Conservation (phyloP, 2,113 vertebrate genomes). For the Triplophysa tibetana region DNA sequence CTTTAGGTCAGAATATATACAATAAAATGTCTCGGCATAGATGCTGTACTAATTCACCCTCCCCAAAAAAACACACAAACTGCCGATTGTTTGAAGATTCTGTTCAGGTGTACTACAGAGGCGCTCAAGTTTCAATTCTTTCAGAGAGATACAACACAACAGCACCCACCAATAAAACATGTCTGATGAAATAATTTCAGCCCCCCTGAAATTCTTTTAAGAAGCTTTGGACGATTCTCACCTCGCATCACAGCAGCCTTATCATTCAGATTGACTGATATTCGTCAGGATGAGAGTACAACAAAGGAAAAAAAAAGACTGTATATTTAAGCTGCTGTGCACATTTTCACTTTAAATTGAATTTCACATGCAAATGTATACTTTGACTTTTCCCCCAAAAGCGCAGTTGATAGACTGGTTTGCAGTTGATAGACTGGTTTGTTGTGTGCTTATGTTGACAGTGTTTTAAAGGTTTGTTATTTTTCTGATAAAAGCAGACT, state of each 20-base stretch:
- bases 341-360: not conserved
- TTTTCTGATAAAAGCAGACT: not conserved
- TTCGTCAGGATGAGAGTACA: not conserved
- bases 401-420: not conserved
- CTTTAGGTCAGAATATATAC: too few species aligned
- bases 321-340: not conserved
- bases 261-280: not conserved
- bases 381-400: not conserved
- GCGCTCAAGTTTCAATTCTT: not conserved
- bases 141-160: not conserved
- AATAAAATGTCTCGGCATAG: too few species aligned
- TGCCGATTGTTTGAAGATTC: not conserved
- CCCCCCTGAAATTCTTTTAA: constrained; percentile 6
- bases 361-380: constrained; percentile 25
- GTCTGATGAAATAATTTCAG: constrained; percentile 30
- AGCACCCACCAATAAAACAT: constrained; percentile 12
- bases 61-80: not conserved
- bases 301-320: not conserved
- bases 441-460: not conserved
- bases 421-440: not conserved
- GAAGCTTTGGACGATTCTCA: not conserved
- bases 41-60: too few species aligned
- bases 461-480: not conserved
- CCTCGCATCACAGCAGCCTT: not conserved
- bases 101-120: constrained; percentile 9